Evolutionary conservation across 2,113 vertebrate genomes (phyloP), one percentile per base, ranked within the genome.

Genomic region (Baryphthengus martii): DNA sequence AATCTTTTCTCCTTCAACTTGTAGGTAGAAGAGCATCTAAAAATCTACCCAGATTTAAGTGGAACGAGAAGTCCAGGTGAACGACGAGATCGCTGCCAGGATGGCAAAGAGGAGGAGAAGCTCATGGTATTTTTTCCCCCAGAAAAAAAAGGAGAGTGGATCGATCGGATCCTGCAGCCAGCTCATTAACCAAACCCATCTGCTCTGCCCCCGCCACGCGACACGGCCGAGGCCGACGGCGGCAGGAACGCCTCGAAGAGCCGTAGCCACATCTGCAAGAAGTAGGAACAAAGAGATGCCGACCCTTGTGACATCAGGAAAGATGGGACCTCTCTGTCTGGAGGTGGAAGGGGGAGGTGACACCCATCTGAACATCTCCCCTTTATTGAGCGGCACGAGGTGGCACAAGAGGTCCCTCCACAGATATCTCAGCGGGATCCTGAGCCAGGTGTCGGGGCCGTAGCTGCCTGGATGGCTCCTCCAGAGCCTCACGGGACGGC

Each of bases 371-470:
- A 79, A 24, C 1, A 18, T 8, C 39, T 59, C 40, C 47, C 25
- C 12, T 10, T 28, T 8, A 7, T 8, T 0, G 1, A 39, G 47
- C 1, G 23, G 63, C 21, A 3, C 17, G 20, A 37, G 2, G 12
- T 17, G 39, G 40, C 28, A 23, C 35, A 37, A 24, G 1, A 1
- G 0, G 5, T 11, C 24, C 37, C 47, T 52, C 44, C 75, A 33
- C 17, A 37, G 21, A 56, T 4, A 25, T 1, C 1, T 17, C 25
- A 28, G 50, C 0, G 39, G n/a, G 67, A 59, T 66, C 63, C 25
- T 5, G 25, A 66, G 13, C 31, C 31, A 12, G 0, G 0, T 11
- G 56, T 25, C 3, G 1, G 39, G 5, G 67, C 23, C 3, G 3
- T 21, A 12, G 47, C 7, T 50, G 74, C 58, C 37, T n/a, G 5